Conservation (phyloP, 2,888 invertebrate genomes). For the Drosophila phalerata region DNA sequence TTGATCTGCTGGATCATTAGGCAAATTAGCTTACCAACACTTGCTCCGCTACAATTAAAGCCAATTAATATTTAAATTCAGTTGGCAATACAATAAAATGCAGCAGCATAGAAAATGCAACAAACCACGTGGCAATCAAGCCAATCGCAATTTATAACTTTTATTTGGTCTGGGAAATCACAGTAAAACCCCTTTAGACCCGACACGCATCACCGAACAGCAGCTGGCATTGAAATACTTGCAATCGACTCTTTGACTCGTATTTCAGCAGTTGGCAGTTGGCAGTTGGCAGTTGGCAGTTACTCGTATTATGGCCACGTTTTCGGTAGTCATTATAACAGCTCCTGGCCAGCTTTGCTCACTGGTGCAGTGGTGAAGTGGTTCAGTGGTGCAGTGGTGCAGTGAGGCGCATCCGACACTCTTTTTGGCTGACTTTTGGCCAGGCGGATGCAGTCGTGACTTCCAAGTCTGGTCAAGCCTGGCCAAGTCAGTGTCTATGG, state of each 20-base stretch:
- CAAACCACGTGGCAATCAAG: conserved; percentile 38
- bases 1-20: conserved; percentile 61
- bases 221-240: conserved; percentile 74
- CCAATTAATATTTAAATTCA: conserved; percentile 70
- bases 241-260: conserved; percentile 30
- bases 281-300: conserved; percentile 10
- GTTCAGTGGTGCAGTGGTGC: conserved; percentile 14
- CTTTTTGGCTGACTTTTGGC: conserved; percentile 40
- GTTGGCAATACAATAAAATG: conserved; percentile 58
- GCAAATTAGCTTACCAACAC: conserved; percentile 64
- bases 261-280: conserved; percentile 9
- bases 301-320: conserved; percentile 23
- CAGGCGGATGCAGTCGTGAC: conserved; percentile 58
- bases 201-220: conserved; percentile 59
- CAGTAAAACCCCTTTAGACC: conserved; percentile 37
- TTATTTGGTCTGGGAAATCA: conserved; percentile 33
- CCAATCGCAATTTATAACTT: conserved; percentile 30
- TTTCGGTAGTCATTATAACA: conserved; percentile 46
- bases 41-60: conserved; percentile 56
- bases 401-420: conserved; percentile 55
- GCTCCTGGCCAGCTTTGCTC: conserved; percentile 28
- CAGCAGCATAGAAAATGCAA: conserved; percentile 18
- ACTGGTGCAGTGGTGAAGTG: neutral
- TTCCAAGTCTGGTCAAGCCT: conserved; percentile 1
- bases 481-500: conserved; percentile 23